A percentile compares a stretch with the other conserved stretches of the same genome.
phyloP scores from a whole-genome alignment of 37 sponge, comb jelly and placozoan species.

The Haliclona indistincta region DNA sequence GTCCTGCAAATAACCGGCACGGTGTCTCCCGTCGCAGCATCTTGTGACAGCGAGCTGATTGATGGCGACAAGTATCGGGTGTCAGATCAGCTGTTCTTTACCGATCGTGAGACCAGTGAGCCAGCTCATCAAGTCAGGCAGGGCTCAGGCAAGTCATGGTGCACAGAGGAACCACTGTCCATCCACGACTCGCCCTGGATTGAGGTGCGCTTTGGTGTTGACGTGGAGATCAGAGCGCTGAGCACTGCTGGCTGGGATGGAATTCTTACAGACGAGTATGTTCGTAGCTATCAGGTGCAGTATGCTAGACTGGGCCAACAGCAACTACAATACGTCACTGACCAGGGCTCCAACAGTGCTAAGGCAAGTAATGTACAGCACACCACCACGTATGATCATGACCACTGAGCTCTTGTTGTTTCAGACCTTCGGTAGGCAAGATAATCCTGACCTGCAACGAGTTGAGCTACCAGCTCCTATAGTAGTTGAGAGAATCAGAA shows the following conservation, averaged over 20 bases:
- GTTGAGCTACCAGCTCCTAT: slow-evolving; percentile 7
- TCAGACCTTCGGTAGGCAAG: background rate
- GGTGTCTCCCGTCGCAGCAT: too few relatives aligned
- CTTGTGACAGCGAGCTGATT: slow-evolving; percentile 5
- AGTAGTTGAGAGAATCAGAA: background rate
- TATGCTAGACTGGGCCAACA: too few relatives aligned
- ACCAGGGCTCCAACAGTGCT: background rate
- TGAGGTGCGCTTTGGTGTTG: slow-evolving; percentile 27
- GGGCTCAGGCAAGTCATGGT: slow-evolving; percentile 15
- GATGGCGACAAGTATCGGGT: slow-evolving; percentile 20
- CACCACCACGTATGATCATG: background rate
- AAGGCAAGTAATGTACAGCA: background rate
- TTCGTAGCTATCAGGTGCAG: background rate
- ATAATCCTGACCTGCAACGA: background rate
- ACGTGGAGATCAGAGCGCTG: slow-evolving; percentile 9
- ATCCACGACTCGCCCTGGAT: background rate
- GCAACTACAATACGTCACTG: background rate
- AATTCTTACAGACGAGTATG: background rate
- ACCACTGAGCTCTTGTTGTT: background rate
- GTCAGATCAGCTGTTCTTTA: background rate
- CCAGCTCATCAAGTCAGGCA: slow-evolving; percentile 10
- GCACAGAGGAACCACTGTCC: background rate
- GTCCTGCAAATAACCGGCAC: too few relatives aligned
- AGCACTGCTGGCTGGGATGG: slow-evolving; percentile 13
- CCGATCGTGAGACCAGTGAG: background rate